Evolutionary conservation across 1,140 invertebrate genomes (phyloP), one percentile per base, ranked within the genome.

Genomic region (Triops longicaudatus): DNA sequence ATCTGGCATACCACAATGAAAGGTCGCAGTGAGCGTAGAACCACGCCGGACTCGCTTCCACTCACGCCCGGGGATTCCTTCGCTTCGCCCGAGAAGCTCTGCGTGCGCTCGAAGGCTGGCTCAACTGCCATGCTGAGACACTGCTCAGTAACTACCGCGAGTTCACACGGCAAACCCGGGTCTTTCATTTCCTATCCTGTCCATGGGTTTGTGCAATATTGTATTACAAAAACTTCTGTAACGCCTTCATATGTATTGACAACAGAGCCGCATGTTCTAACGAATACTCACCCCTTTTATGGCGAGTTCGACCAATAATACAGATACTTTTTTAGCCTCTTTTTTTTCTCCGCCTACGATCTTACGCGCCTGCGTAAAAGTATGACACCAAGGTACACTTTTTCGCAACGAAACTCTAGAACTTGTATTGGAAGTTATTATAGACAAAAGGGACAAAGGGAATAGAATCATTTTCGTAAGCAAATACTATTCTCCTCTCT

Each of bases 341-440:
- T 2, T 7, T 37, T 37, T 37, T 37, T 37, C 31, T 37, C 31
- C 31, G n/a, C 31, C 2, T 37, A 37, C 2, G 7, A 37, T 2
- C 31, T 7, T 37, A 4, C 14, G 50, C 50, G 50, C 50, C 10
- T 63, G 50, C 11, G 50, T n/a, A n/a, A 63, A 6, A 63, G 22
- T 6, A 17, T 14, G 6, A 63, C 1, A 22, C 7, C 14, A 22
- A 17, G 10, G 6, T 17, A 63, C 5, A 14, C 17, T 63, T 63
- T 63, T 63, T 63, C 22, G 50, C 50, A 63, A 63, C 50, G 50
- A 63, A 63, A 63, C 50, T 63, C 50, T 22, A 63, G 50, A 14
- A 63, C 50, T 63, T 63, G 50, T 63, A 63, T 63, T 63, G 50
- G 50, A 63, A 63, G 50, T 63, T 63, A 63, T 63, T 63, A 63